Evolutionary conservation across 1,140 invertebrate species (phyloP).

Genomic region (Meloidogyne hapla): DNA sequence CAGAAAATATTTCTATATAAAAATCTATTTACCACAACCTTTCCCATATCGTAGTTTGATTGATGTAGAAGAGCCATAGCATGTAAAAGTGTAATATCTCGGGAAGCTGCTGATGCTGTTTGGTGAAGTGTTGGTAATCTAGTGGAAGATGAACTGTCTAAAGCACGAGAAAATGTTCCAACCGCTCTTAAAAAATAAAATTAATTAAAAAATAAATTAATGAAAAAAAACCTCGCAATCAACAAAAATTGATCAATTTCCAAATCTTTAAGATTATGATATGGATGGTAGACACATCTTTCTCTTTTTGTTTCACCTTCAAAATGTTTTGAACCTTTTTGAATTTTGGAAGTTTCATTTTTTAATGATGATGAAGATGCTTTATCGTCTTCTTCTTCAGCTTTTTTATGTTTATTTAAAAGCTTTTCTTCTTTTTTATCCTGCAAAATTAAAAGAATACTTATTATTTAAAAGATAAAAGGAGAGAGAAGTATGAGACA

Average conservation of each 20-base stretch:
- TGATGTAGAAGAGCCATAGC: slow-evolving; percentile 96
- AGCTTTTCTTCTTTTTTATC: too few relatives aligned
- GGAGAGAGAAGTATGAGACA: too few relatives aligned
- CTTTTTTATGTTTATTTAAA: too few relatives aligned
- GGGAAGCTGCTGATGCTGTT: slow-evolving; percentile 94
- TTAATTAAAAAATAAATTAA: slow-evolving; percentile 9
- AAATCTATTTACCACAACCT: slow-evolving; percentile 54
- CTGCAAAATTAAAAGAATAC: too few relatives aligned
- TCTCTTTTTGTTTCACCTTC: slow-evolving; percentile 72
- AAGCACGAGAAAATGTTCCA: slow-evolving; percentile 93
- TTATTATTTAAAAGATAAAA: too few relatives aligned
- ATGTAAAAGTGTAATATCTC: slow-evolving; percentile 96
- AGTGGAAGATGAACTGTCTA: slow-evolving; percentile 94
- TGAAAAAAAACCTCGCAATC: slow-evolving; percentile 73
- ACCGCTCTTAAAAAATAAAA: slow-evolving; percentile 74
- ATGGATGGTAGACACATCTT: slow-evolving; percentile 86
- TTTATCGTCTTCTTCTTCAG: too few relatives aligned
- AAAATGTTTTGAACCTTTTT: neutral
- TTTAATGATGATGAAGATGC: too few relatives aligned
- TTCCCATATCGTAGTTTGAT: slow-evolving; percentile 83
- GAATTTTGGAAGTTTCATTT: neutral
- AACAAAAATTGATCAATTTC: slow-evolving; percentile 99
- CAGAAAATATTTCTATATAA: neutral
- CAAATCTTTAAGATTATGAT: slow-evolving; percentile 82
- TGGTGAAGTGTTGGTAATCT: slow-evolving; percentile 97